Percentiles rank a stretch among this genome's conserved stretches.
phyloP scores from a whole-genome alignment of 2,113 vertebrate genomes.

The Oncorhynchus mykiss region DNA sequence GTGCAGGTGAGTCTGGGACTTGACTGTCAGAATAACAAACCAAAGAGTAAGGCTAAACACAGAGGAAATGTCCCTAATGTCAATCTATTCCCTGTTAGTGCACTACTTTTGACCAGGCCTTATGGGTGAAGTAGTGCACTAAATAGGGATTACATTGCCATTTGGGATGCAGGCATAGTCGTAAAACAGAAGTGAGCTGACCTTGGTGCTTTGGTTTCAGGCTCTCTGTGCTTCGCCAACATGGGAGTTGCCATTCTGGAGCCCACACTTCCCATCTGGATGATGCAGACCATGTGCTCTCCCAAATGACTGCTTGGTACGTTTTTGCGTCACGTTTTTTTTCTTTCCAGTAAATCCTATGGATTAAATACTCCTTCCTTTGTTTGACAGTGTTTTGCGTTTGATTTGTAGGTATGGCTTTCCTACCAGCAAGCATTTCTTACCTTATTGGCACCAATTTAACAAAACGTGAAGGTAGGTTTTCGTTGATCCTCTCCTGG shows the following conservation, averaged over 20 bases:
- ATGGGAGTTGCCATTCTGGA: constrained; percentile 92
- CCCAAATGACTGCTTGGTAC: constrained; percentile 88
- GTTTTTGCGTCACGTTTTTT: not conserved
- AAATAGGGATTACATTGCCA: not conserved
- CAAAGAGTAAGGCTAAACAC: too few relatives aligned
- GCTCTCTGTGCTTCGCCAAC: constrained; percentile 87
- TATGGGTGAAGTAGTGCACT: not conserved
- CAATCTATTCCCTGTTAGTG: too few relatives aligned
- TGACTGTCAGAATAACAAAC: not conserved
- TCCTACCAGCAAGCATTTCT: constrained; percentile 87
- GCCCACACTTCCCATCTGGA: constrained; percentile 92
- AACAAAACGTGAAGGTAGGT: constrained; percentile 87
- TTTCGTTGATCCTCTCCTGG: not conserved
- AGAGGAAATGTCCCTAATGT: not conserved
- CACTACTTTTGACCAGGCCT: not conserved
- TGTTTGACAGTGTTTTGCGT: too few relatives aligned
- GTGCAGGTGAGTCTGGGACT: constrained; percentile 76
- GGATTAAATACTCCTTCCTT: not conserved
- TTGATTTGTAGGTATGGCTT: constrained; percentile 80
- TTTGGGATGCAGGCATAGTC: too few relatives aligned
- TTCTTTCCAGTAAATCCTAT: too few relatives aligned
- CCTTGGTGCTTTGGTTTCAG: constrained; percentile 55
- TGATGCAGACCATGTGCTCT: constrained; percentile 93
- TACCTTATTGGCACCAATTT: constrained; percentile 91
- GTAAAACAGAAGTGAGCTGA: not conserved